Conservation (phyloP, 2,888 invertebrate species). For the Alloplasta piceator region DNA sequence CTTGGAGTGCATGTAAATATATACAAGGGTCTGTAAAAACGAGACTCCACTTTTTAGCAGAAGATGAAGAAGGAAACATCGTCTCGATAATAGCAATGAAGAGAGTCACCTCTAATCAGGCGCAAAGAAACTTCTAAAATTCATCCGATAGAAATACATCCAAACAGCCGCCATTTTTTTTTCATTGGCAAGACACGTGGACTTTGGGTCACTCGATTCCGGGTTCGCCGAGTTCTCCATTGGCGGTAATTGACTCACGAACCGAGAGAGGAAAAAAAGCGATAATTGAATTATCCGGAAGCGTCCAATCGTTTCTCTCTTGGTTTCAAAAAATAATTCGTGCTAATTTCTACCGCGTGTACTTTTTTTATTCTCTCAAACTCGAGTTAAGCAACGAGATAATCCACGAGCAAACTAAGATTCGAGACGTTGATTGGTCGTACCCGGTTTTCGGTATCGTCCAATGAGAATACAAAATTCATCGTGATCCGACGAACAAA, state of each 20-base stretch:
- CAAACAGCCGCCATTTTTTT: conserved; percentile 34
- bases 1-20: no score
- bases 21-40: no score
- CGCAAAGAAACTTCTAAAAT: no score
- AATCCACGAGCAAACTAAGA: conserved; percentile 46
- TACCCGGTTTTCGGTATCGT: conserved; percentile 7
- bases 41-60: no score
- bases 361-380: neutral
- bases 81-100: no score
- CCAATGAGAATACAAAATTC: conserved; percentile 45
- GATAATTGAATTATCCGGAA: conserved; percentile 49
- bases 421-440: conserved; percentile 48
- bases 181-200: neutral
- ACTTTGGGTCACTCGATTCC: no score
- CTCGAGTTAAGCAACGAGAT: neutral
- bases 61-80: no score
- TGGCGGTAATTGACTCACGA: conserved; percentile 55
- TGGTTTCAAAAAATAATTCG: conserved; percentile 18
- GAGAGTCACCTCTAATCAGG: no score
- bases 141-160: neutral
- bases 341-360: conserved; percentile 46
- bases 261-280: conserved; percentile 1
- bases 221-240: neutral
- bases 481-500: neutral
- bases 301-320: conserved; percentile 43